Conservation (phyloP, 2,113 vertebrate species). For the Rhinogobius similis region DNA sequence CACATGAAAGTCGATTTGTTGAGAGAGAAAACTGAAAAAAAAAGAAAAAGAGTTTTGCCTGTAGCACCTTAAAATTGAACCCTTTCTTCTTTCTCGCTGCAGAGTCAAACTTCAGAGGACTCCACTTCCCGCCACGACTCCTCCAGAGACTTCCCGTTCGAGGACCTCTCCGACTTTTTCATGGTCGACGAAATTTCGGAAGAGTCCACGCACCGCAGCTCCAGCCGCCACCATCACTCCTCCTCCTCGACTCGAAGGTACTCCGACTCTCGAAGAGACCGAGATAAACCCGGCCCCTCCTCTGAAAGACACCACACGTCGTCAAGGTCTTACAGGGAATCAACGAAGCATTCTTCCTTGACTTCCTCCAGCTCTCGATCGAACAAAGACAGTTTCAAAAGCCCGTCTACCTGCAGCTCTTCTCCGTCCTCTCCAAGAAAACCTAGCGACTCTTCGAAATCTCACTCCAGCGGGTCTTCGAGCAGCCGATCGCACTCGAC, state of each 20-base stretch:
- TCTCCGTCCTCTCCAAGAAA: slow-evolving; percentile 7
- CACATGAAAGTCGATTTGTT: too few relatives aligned
- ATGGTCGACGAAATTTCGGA: slow-evolving; percentile 58
- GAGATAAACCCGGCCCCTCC: neutral
- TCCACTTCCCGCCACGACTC: rapidly evolving
- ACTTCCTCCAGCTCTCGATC: slow-evolving; percentile 19
- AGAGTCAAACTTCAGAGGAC: neutral
- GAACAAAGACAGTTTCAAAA: slow-evolving; percentile 3
- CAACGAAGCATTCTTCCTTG: slow-evolving; percentile 4
- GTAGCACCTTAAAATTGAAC: too few relatives aligned
- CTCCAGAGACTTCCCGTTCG: neutral
- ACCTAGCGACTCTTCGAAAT: slow-evolving; percentile 11
- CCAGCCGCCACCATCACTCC: neutral
- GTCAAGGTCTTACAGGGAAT: neutral
- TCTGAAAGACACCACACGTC: slow-evolving; percentile 5
- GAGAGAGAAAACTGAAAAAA: too few relatives aligned
- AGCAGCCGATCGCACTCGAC: neutral
- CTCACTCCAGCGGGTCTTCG: slow-evolving; percentile 5
- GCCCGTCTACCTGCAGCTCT: neutral
- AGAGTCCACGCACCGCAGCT: neutral
- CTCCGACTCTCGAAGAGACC: neutral
- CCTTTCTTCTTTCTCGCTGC: neutral
- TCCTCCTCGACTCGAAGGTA: neutral
- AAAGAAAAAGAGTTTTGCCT: too few relatives aligned
- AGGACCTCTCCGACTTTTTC: slow-evolving; percentile 60